Evolutionary conservation across 2,797 vertebrate genomes (phyloP), one percentile per base, ranked within the genome.

Genomic region (Sebastes oblongus): DNA sequence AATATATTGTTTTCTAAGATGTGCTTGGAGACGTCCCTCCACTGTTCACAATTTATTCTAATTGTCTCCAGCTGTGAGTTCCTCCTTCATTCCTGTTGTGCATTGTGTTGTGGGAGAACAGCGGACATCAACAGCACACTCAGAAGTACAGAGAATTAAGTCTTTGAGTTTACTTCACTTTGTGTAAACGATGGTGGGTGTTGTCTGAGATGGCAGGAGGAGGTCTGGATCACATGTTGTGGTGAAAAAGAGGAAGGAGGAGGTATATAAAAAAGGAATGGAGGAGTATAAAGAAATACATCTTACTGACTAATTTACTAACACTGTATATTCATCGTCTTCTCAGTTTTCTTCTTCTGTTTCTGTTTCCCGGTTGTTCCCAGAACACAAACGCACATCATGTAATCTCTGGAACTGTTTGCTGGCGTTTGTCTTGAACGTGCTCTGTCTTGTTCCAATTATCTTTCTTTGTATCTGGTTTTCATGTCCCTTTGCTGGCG

Each of bases 361-460:
- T 50, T 9, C 18, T 62, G 20, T 2, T 11, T 34, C 11, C 3
- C 5, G 2, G 34, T 11, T 36, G 0, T 50, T 71, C 24, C 10
- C 32, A 3, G n/a, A 54, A 60, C 39, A 29, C 29, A 42, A 71
- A 74, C 61, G 4, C 16, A 30, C 34, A 54, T 56, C 25, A 60
- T 39, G 52, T 52, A 20, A 30, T 46, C 59, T 54, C 69, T 80
- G 75, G 59, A 27, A 0, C n/a, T 4, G 36, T 72, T 66, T 29
- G 2, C 1, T 76, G 72, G 24, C 22, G 20, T 52, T 58, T 14
- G 36, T 72, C 73, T 62, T 32, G 42, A n/a, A 29, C 11, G 34
- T 20, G 22, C 59, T 78, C 30, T 8, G 66, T 59, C 71, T 87
- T 81, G 75, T 58, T 84, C 42, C 52, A 76, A 81, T 81, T 70